Evolutionary conservation across 2,797 vertebrate species (phyloP).

Genomic region (Manis javanica): DNA sequence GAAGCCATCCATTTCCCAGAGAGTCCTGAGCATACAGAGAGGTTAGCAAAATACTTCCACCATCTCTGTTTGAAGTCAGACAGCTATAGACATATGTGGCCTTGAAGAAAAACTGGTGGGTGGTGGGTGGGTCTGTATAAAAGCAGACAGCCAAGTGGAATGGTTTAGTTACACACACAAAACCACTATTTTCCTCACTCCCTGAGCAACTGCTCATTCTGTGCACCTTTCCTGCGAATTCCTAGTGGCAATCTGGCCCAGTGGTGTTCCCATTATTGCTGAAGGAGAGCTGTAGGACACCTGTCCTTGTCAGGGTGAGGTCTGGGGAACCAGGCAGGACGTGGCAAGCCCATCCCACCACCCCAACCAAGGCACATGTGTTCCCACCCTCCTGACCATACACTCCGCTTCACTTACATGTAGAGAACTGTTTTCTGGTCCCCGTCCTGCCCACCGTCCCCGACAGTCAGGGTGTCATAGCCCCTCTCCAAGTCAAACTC

Average conservation of each 20-base stretch:
- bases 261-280: too few species aligned
- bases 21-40: neutral
- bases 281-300: neutral
- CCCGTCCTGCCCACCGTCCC: constrained; percentile 95
- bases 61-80: neutral
- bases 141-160: neutral
- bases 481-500: constrained; percentile 98
- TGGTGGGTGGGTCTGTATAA: neutral
- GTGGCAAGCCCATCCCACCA: neutral
- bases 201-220: neutral
- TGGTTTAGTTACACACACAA: neutral
- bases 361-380: neutral
- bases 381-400: neutral
- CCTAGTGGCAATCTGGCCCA: neutral
- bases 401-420: constrained; percentile 91
- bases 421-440: constrained; percentile 99
- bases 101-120: neutral
- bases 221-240: neutral
- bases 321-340: neutral
- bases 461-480: constrained; percentile 97
- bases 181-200: neutral
- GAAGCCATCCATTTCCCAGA: neutral
- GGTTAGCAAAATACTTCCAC: neutral
- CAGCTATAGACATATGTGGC: neutral
- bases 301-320: neutral